A percentile compares a stretch with the other conserved stretches of the same genome.
These are phyloP conservation scores for Yponomeuta plumbellus DNA, from an alignment of 2,888 invertebrate genomes.

Conservation along the genomic window DNA sequence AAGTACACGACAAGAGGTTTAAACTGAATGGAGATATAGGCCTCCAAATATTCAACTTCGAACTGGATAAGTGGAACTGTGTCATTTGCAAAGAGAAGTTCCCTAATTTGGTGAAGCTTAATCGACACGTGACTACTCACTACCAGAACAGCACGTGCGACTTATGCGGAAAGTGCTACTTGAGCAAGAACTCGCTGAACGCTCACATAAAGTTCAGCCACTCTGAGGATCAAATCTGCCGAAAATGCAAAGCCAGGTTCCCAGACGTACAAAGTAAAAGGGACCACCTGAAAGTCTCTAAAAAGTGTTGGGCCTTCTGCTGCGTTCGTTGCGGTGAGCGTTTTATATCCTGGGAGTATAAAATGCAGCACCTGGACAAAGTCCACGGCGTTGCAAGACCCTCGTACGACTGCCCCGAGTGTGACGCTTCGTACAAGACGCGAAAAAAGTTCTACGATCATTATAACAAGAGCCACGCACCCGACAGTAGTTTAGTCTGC, in stretches of 20 bases:
- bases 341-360: conserved; percentile 57
- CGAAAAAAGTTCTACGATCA: too few species aligned
- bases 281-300: conserved; percentile 43
- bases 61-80: conserved; percentile 49
- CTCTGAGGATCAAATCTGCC: conserved; percentile 44
- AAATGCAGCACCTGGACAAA: conserved; percentile 47
- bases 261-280: conserved; percentile 40
- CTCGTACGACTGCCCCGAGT: conserved; percentile 51
- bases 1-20: conserved; percentile 39
- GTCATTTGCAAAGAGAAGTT: conserved; percentile 46
- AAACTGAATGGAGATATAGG: conserved; percentile 44
- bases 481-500: background rate
- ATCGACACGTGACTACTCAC: conserved; percentile 56
- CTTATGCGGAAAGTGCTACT: conserved; percentile 53
- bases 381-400: conserved; percentile 35
- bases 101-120: conserved; percentile 47
- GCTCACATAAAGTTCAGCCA: conserved; percentile 55
- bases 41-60: conserved; percentile 53
- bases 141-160: conserved; percentile 58
- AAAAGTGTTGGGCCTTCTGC: conserved; percentile 49
- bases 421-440: conserved; percentile 35
- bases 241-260: conserved; percentile 58
- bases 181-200: conserved; percentile 49
- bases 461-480: background rate
- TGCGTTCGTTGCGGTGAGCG: conserved; percentile 54